Conservation (phyloP, 2,113 vertebrate species). For the cat (Felis catus) region F.catus_Fca126_mat1.0 CM031417.1:68773001-68773500, state of each 20-base stretch:
- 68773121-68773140: not conserved
- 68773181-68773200: conserved; percentile 1
- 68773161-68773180: conserved; percentile 5
- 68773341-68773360: not conserved
- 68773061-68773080: not conserved
- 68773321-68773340: not conserved
- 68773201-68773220: conserved; percentile 14
- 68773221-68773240: not conserved
- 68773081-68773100: not conserved
- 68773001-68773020: not conserved
- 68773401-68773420: not conserved
- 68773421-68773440: not conserved
- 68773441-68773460: conserved; percentile 7
- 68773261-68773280: not conserved
- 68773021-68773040: conserved; percentile 22
- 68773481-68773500: not conserved
- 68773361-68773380: not conserved
- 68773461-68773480: not conserved
- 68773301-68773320: not conserved
- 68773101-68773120: conserved; percentile 29
- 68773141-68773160: conserved; percentile 18
- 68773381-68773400: not conserved
- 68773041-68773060: not conserved
- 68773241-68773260: not conserved
- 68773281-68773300: conserved; percentile 24